Base-by-base conservation (phyloP, 2,888 invertebrate species). In the Drosophila maculinotata region DNA sequence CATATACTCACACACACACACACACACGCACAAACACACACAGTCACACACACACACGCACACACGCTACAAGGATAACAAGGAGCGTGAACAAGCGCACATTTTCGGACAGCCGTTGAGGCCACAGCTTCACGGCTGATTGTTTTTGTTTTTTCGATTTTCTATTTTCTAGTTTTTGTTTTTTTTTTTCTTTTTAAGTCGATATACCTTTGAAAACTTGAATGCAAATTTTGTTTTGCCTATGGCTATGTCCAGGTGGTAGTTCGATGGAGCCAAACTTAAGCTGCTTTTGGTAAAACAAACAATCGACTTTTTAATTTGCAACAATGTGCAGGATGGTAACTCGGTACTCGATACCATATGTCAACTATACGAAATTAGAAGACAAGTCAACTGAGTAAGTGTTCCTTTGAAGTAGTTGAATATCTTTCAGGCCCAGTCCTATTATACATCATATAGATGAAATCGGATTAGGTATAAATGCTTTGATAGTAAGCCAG, bases 191-290 rank as follows among this genome's bases (percentile, higher is more conserved):
- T 36, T 39, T 54, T 23, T 20, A 3, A 3, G 20, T 26, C 51
- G 48, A 51, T 58, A 42, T 71, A 66, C 64, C 69, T 48, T 14
- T 54, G 57, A 58, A 69, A 80, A 60, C 75, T 70, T 51, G 58
- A 57, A 79, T 79, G 67, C 63, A 79, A 79, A 79, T 79, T 78
- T n/a, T 68, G 56, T 58, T 51, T 42, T 26, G 54, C 51, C 69
- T 17, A 5, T 2, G 47, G 68, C 51, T 33, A 9, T 57, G 44
- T 52, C 3, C 62, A 23, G 53, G 42, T 62, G 41, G 52, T 47
- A 53, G 53, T 42, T 58, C 20, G 17, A 44, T 54, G 33, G 33
- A 53, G 57, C 36, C 33, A 28, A 73, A 73, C 45, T 69, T 69
- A 45, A 71, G 49, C 60, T 48, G 30, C 59, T 31, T 15, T 25